Evolutionary conservation across 1,140 invertebrate genomes (phyloP), one percentile per base, ranked within the genome.

Genomic region (Monomorium pharaonis): DNA sequence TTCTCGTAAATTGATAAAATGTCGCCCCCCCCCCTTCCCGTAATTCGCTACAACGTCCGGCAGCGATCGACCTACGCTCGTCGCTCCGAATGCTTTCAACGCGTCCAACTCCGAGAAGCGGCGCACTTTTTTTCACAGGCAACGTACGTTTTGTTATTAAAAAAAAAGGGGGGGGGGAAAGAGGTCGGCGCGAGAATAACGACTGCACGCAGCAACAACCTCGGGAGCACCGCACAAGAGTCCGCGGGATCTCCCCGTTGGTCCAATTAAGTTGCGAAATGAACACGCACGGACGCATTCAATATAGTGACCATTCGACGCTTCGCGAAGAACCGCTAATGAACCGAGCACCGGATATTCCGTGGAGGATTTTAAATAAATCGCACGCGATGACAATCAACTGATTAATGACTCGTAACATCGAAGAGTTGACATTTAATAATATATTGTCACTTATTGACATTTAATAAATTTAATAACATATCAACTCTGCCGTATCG

Each of bases 1-100:
- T 92, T 91, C 84, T 86, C 88, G 76, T 89, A 91, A 92, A 92
- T 92, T 92, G 91, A 91, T 90, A 90, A 92, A 92, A 92, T 90
- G 84, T 89, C 85, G 87, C 85, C 88, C n/a, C n/a, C n/a, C n/a
- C n/a, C n/a, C n/a, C n/a, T n/a, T n/a, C n/a, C 91, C 87, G 77
- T 91, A 89, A 86, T 85, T 85, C 72, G 77, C 67, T 83, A 88
- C 84, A 90, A 85, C 24, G 86, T 74, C 86, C 74, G 33, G 51
- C 67, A 49, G 49, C 84, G 49, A 88, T 85, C 90, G 89, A 88
- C 74, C 63, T 76, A 54, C 27, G 70, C 51, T 62, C 78, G 49
- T 49, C 76, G 76, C 60, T 51, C 60, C 47, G 65, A 58, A 58
- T n/a, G 51, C 27, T 83, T 72, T 83, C 67, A 58, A 37, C 78